Conservation (phyloP, 2,888 invertebrate genomes). For the Arge pagana region DNA sequence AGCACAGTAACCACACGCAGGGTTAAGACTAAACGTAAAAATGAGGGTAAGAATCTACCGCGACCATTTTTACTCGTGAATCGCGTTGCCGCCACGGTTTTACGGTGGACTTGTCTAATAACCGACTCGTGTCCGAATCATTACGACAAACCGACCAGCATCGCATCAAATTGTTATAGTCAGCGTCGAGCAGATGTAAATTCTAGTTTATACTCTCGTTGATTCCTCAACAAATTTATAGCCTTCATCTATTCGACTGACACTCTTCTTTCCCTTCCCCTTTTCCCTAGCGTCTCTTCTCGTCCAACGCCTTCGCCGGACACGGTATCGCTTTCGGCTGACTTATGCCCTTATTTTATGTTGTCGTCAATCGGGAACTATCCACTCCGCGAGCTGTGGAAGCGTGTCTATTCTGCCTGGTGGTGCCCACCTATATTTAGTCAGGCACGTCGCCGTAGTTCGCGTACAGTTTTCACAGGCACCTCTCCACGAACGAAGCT, state of each 20-base stretch:
- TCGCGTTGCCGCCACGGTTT: too few relatives aligned
- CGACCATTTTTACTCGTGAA: too few relatives aligned
- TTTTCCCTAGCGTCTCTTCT: background rate
- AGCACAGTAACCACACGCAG: too few relatives aligned
- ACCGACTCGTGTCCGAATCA: conserved; percentile 11
- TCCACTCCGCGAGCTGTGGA: too few relatives aligned
- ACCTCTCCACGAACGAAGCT: too few relatives aligned
- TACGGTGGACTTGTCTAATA: conserved; percentile 15
- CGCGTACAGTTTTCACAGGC: conserved; percentile 28
- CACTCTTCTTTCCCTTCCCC: background rate
- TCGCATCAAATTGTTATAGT: conserved; percentile 19
- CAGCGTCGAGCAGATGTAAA: conserved; percentile 38
- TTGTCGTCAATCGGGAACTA: conserved; percentile 19
- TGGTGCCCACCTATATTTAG: conserved; percentile 1
- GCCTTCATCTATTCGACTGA: background rate
- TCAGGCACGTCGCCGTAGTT: conserved; percentile 8
- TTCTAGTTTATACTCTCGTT: conserved; percentile 39
- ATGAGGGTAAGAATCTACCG: too few relatives aligned
- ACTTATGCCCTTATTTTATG: conserved; percentile 36
- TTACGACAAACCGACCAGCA: conserved; percentile 16
- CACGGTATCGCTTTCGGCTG: conserved; percentile 25
- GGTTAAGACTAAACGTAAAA: too few relatives aligned
- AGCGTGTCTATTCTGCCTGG: too few relatives aligned
- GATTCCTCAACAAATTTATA: conserved; percentile 23
- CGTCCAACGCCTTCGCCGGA: background rate